These are phyloP conservation scores for Phyto melanocephala DNA, from an alignment of 2,888 invertebrate genomes.

Conservation along the genomic window DNA sequence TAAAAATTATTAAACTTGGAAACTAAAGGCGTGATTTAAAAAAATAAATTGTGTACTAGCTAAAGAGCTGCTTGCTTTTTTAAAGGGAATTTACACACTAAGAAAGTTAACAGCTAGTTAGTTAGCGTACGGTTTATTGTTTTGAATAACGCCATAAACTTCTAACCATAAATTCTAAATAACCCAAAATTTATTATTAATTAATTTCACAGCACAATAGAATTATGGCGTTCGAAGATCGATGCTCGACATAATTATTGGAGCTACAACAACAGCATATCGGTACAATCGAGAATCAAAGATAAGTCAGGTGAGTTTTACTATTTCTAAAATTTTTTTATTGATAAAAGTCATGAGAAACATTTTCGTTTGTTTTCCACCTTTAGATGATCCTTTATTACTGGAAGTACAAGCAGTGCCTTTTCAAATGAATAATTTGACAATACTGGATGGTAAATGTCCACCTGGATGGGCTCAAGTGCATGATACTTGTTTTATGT, in stretches of 20 bases:
- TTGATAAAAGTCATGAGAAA: no score
- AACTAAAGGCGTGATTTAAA: no score
- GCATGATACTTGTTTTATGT: constrained; percentile 93
- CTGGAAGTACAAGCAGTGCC: constrained; percentile 92
- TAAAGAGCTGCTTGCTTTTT: no score
- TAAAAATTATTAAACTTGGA: constrained; percentile 67
- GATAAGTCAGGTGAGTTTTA: constrained; percentile 84
- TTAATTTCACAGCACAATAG: constrained; percentile 82
- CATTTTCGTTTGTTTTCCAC: no score
- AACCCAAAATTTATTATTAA: background rate
- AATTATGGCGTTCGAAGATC: constrained; percentile 91
- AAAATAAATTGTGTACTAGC: no score
- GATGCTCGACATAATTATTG: constrained; percentile 96
- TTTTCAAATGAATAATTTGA: constrained; percentile 91
- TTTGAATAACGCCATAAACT: no score
- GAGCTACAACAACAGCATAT: constrained; percentile 93
- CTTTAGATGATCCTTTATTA: constrained; percentile 84
- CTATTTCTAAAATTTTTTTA: no score
- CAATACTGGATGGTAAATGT: constrained; percentile 93
- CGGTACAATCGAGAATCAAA: constrained; percentile 92
- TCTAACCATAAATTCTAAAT: no score
- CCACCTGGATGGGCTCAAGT: constrained; percentile 96
- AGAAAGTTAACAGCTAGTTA: background rate
- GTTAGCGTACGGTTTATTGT: no score
- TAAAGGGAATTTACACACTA: no score